Base-by-base conservation (phyloP, 2,113 vertebrate genomes). In the Neoarius graeffei region DNA sequence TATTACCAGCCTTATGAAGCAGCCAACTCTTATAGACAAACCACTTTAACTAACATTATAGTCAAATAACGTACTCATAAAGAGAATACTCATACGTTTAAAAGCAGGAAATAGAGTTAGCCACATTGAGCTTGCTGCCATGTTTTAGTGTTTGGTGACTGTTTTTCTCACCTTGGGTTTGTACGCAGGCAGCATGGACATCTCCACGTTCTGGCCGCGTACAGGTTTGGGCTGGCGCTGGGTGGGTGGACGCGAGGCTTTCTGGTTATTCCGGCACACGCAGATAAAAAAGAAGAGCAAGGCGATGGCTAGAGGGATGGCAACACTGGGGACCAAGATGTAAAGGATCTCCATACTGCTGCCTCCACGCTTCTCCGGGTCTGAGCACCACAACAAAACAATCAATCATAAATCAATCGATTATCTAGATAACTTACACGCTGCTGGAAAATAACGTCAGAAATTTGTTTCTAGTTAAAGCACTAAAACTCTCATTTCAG, bases 231-330 rank as follows among this genome's bases (percentile, higher is more conserved):
- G 98, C 86, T 98, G 98, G 6, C 97, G 94, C 11, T 97, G 96
- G 0, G 95, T 95, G 0, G 97, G 97, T 0, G 98, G 97, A 1
- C 96, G 96, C 0, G 98, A 93, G 0, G 97, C 93, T 94, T 99
- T 99, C 94, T 99, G 98, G 87, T 97, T 99, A 94, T 98, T 99
- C 17, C 98, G 97, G 89, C 98, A 99, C 88, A 99, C 96, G 8
- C 98, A 99, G 85, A 99, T 98, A 91, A 99, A 99, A 94, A 99
- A 98, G 95, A 99, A 99, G 69, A 99, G 95, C 87, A 99, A 88
- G 27, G 97, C 97, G 0, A 99, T 98, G 90, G 98, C 97, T 89
- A 99, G 91, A 0, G 98, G 98, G 62, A 99, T 98, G 4, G 98
- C 95, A 35, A 99, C 98, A 0, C 98, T 99, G 0, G 98, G 98